Evolutionary conservation across 2,113 vertebrate species (phyloP).

Genomic region (Engystomops pustulosus): DNA sequence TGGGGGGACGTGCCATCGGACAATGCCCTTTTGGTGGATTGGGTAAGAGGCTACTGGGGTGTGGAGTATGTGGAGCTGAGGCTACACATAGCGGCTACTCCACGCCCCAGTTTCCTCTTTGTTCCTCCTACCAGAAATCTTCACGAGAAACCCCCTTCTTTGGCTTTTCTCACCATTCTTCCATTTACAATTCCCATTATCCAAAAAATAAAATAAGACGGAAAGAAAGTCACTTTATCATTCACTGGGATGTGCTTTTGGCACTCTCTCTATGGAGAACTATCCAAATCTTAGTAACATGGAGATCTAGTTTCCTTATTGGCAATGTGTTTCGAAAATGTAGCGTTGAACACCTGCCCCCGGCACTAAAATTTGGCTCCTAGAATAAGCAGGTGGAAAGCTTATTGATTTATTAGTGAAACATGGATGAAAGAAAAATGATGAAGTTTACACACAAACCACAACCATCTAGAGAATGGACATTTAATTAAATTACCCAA

Average conservation of each 20-base stretch:
- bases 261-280: not conserved
- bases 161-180: too few relatives aligned
- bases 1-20: too few relatives aligned
- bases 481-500: not conserved
- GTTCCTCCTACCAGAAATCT: too few relatives aligned
- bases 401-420: conserved; percentile 32
- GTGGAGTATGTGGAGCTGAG: too few relatives aligned
- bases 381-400: conserved; percentile 29
- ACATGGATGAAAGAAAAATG: not conserved
- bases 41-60: too few relatives aligned
- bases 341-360: not conserved
- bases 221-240: not conserved
- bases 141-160: too few relatives aligned
- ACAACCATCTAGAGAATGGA: not conserved
- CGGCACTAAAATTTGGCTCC: not conserved
- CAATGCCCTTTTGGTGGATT: too few relatives aligned
- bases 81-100: too few relatives aligned
- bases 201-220: not conserved
- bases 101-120: too few relatives aligned
- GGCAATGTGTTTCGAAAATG: conserved; percentile 27
- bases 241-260: not conserved
- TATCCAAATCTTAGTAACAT: conserved; percentile 13
- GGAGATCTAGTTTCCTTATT: conserved; percentile 23
- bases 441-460: conserved; percentile 4
- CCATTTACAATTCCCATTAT: not conserved